phyloP scores from a whole-genome alignment of 2,888 invertebrate species.

The Gibbula magus region DNA sequence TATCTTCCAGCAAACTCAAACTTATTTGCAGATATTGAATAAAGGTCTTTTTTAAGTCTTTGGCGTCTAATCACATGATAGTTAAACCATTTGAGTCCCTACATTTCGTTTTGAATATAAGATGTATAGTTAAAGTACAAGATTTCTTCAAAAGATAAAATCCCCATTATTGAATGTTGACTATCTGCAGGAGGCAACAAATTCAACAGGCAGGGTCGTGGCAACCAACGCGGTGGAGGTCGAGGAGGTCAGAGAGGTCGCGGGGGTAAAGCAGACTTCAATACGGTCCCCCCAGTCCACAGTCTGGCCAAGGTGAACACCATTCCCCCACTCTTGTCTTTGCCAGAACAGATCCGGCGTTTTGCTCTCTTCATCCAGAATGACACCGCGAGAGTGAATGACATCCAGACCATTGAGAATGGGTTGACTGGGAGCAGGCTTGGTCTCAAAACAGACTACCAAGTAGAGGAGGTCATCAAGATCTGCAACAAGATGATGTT shows the following conservation, averaged over 20 bases:
- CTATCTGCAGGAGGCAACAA: background rate
- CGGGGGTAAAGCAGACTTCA: background rate
- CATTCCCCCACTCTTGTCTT: conserved; percentile 42
- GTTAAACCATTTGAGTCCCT: too few species aligned
- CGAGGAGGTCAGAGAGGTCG: conserved; percentile 34
- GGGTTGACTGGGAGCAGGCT: conserved; percentile 57
- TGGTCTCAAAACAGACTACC: conserved; percentile 49
- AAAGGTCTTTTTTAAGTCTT: too few species aligned
- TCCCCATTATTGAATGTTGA: background rate
- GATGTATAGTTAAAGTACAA: background rate
- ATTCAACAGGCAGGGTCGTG: conserved; percentile 22
- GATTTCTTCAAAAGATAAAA: background rate
- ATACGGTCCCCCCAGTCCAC: conserved; percentile 45
- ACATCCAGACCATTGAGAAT: conserved; percentile 58
- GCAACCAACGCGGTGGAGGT: conserved; percentile 27
- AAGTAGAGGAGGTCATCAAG: conserved; percentile 52
- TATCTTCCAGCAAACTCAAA: too few species aligned
- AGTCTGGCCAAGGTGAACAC: conserved; percentile 38
- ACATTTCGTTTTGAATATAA: too few species aligned
- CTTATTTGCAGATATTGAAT: too few species aligned
- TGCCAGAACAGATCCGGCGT: conserved; percentile 51
- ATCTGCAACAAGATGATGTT: conserved; percentile 53
- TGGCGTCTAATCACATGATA: too few species aligned
- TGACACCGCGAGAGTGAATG: conserved; percentile 21
- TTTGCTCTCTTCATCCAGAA: conserved; percentile 32